phyloP scores from a whole-genome alignment of 2,888 invertebrate genomes.

The Netelia fuscicornis region DNA sequence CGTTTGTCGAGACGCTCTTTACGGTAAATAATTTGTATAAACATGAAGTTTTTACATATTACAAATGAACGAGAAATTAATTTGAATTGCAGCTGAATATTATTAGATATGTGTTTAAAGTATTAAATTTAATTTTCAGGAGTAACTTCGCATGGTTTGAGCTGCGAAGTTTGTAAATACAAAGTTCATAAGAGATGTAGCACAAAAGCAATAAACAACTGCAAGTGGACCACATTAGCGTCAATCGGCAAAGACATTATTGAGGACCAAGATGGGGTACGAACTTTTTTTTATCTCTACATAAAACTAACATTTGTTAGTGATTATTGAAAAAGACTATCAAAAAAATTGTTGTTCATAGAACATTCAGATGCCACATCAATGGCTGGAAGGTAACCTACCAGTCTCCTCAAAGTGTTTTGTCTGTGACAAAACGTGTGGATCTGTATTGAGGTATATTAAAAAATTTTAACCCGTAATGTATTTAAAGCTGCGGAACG shows the following conservation, averaged over 20 bases:
- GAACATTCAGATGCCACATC: conserved; percentile 98
- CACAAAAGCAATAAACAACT: conserved; percentile 95
- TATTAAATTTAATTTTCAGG: conserved; percentile 85
- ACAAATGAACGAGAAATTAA: not conserved
- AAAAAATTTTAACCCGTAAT: not conserved
- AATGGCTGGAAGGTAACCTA: conserved; percentile 99
- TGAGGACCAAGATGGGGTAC: conserved; percentile 96
- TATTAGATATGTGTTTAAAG: conserved; percentile 5
- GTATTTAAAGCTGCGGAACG: too few relatives aligned
- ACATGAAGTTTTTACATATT: too few relatives aligned
- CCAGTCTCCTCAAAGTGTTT: conserved; percentile 97
- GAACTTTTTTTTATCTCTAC: conserved; percentile 73
- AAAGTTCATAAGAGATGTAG: conserved; percentile 99
- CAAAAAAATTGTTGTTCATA: conserved; percentile 80
- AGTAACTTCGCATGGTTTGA: conserved; percentile 97
- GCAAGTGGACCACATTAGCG: conserved; percentile 99
- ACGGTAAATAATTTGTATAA: conserved; percentile 83
- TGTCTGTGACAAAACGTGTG: conserved; percentile 98
- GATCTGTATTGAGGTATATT: conserved; percentile 93
- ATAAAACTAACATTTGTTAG: not conserved
- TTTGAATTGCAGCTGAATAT: not conserved
- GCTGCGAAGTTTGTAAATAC: conserved; percentile 99
- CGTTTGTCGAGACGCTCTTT: conserved; percentile 96
- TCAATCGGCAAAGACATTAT: conserved; percentile 98
- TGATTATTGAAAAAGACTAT: not conserved